Percentiles rank a stretch among this genome's conserved stretches.
phyloP scores from a whole-genome alignment of 1,140 invertebrate genomes.

The Zaprionus inermis region DNA sequence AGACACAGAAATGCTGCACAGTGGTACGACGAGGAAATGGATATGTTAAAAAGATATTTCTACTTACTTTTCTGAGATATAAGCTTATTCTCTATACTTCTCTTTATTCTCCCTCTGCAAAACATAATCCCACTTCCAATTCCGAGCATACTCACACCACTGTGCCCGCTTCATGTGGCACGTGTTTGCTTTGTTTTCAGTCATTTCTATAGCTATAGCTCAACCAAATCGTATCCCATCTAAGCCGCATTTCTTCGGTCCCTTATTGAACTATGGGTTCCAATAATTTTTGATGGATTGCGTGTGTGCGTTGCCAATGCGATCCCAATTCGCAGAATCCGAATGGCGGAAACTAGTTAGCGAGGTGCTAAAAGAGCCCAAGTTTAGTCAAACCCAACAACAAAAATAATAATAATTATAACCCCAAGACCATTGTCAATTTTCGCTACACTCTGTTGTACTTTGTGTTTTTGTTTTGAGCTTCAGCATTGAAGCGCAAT shows the following conservation, averaged over 20 bases:
- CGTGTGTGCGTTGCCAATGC: conserved; percentile 17
- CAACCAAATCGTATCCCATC: conserved; percentile 3
- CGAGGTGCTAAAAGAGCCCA: conserved; percentile 65
- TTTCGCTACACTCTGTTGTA: conserved; percentile 30
- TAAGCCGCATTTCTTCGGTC: conserved; percentile 51
- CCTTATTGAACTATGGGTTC: not conserved
- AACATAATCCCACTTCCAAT: not conserved
- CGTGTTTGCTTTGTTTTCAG: conserved; percentile 19
- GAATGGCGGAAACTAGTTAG: conserved; percentile 67
- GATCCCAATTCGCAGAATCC: conserved; percentile 57
- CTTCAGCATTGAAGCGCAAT: conserved; percentile 77
- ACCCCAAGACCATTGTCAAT: conserved; percentile 29
- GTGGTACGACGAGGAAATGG: conserved; percentile 1
- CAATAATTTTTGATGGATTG: conserved; percentile 74
- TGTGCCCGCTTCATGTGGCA: conserved; percentile 17
- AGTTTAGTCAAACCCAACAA: conserved; percentile 8
- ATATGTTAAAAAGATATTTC: too few relatives aligned
- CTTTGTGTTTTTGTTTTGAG: conserved; percentile 17
- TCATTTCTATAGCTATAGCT: conserved; percentile 19
- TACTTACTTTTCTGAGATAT: too few relatives aligned
- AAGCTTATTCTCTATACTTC: too few relatives aligned
- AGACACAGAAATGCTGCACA: conserved; percentile 31
- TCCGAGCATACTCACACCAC: not conserved
- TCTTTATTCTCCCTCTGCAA: too few relatives aligned
- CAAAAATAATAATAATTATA: conserved; percentile 26